Percentiles rank a stretch among this genome's conserved stretches.
phyloP scores from a whole-genome alignment of 2,113 vertebrate species.

The Halichoerus grypus region DNA sequence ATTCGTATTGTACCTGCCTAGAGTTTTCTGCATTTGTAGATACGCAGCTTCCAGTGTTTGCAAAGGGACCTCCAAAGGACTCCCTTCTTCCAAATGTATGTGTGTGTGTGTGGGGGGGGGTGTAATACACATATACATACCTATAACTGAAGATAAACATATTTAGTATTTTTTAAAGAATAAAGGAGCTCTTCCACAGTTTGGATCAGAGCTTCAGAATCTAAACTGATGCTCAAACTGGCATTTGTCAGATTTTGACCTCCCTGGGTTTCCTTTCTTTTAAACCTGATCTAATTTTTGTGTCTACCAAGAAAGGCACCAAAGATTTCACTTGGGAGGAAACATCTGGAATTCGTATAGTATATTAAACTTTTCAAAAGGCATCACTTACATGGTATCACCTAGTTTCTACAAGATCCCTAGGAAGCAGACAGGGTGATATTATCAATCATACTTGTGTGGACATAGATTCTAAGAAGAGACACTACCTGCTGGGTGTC shows the following conservation, averaged over 20 bases:
- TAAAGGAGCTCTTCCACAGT: not conserved
- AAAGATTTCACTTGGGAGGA: conserved; percentile 20
- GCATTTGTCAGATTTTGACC: not conserved
- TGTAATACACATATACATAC: not conserved
- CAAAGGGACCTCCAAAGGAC: not conserved
- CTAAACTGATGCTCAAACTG: not conserved
- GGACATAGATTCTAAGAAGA: not conserved
- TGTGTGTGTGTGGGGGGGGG: not conserved
- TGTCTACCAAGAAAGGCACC: conserved; percentile 10
- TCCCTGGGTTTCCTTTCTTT: not conserved
- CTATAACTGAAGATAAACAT: not conserved
- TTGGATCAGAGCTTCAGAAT: not conserved
- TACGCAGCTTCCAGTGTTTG: not conserved
- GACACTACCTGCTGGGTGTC: not conserved
- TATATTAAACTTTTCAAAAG: not conserved
- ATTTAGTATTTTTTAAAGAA: not conserved
- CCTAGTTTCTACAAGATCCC: not conserved
- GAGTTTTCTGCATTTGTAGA: not conserved
- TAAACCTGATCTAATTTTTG: not conserved
- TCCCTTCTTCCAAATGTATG: not conserved
- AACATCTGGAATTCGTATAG: not conserved
- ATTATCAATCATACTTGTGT: not conserved
- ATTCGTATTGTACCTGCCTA: not conserved
- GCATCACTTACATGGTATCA: not conserved
- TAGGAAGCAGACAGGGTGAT: not conserved